Conservation (phyloP, 2,888 invertebrate species). For the Camponotus fellah region DNA sequence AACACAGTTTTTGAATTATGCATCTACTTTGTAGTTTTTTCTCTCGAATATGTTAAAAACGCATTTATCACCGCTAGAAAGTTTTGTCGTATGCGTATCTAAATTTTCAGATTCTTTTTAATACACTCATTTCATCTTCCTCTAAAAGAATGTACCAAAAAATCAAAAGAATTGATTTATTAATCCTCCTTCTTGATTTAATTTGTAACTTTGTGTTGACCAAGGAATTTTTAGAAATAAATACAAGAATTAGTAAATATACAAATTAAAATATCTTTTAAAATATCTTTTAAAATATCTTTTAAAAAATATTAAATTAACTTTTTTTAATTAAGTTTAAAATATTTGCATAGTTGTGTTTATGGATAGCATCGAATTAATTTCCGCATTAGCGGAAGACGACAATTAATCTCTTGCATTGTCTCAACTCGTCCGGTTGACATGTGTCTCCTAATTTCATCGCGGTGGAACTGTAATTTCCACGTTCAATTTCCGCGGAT, state of each 20-base stretch:
- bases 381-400: constrained; percentile 7
- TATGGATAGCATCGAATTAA: constrained; percentile 7
- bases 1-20: background rate
- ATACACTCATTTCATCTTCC: background rate
- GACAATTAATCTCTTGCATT: constrained; percentile 23
- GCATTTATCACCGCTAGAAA: constrained; percentile 32
- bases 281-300: background rate
- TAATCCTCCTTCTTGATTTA: background rate
- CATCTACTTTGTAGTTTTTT: background rate
- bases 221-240: background rate
- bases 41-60: constrained; percentile 33
- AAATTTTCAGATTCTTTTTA: constrained; percentile 28
- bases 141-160: background rate
- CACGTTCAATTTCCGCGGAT: constrained; percentile 50
- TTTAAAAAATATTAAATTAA: background rate
- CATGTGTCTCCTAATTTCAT: constrained; percentile 47
- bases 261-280: background rate
- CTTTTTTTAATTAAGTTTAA: background rate
- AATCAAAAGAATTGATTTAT: background rate
- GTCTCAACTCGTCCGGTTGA: constrained; percentile 1
- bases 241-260: background rate
- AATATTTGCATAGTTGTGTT: background rate
- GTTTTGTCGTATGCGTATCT: constrained; percentile 2
- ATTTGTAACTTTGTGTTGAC: background rate
- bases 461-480: constrained; percentile 35